Conservation (phyloP, 2,113 vertebrate species). For the Zosterops lateralis region DNA sequence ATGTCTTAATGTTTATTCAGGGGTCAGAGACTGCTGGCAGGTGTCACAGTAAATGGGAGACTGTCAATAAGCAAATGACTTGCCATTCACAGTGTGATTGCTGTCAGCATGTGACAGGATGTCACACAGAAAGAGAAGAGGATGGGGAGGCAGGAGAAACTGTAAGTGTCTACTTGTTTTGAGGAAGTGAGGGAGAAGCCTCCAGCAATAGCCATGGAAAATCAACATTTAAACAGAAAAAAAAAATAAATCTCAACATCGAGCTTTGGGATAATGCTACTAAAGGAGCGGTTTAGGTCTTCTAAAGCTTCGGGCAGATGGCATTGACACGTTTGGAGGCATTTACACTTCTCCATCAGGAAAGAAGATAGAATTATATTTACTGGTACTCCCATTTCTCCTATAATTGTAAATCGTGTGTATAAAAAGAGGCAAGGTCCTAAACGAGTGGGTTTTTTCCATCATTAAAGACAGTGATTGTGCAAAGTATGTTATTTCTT, state of each 20-base stretch:
- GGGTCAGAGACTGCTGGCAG: constrained; percentile 70
- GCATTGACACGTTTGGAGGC: background rate
- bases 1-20: constrained; percentile 78
- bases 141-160: background rate
- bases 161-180: background rate
- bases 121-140: constrained; percentile 41
- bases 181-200: background rate
- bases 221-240: constrained; percentile 11
- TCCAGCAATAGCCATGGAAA: background rate
- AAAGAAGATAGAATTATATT: background rate
- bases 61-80: constrained; percentile 75
- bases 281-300: background rate
- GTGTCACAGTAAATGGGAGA: constrained; percentile 73
- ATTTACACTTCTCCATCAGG: background rate
- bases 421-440: background rate
- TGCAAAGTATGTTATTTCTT: background rate
- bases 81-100: constrained; percentile 65
- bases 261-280: background rate
- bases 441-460: background rate
- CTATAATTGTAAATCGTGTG: accelerated
- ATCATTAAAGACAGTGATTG: background rate
- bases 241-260: background rate
- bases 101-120: constrained; percentile 49
- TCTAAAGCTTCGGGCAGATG: background rate
- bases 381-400: background rate